Conservation (phyloP, 30 jellyfish, hydroid and myxozoan species). For the Hydra vulgaris region DNA sequence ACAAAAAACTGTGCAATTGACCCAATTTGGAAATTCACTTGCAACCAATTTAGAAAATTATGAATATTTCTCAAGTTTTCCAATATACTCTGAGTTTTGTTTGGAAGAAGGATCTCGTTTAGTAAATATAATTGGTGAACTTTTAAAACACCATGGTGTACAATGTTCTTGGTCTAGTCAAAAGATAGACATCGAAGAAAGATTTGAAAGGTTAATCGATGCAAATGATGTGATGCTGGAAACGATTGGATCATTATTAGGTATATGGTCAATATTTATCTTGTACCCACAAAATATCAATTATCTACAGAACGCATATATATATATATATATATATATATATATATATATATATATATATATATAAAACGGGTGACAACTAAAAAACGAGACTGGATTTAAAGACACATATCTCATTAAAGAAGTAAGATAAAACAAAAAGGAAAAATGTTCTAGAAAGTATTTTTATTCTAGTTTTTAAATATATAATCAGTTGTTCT, state of each 20-base stretch:
- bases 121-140: constrained; percentile 55
- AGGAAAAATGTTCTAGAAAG: too few relatives aligned
- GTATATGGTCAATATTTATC: too few relatives aligned
- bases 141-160: constrained; percentile 58
- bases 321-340: too few relatives aligned
- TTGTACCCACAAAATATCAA: not conserved
- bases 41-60: constrained; percentile 56
- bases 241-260: constrained; percentile 41
- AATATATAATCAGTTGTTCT: too few relatives aligned
- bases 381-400: too few relatives aligned
- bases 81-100: constrained; percentile 56
- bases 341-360: too few relatives aligned
- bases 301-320: not conserved
- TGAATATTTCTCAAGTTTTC: constrained; percentile 77
- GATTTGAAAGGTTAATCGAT: constrained; percentile 68
- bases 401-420: too few relatives aligned
- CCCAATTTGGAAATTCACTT: constrained; percentile 60
- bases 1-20: constrained; percentile 41
- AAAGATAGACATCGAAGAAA: constrained; percentile 17
- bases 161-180: constrained; percentile 62
- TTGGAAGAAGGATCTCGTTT: constrained; percentile 39
- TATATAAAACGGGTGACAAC: too few relatives aligned
- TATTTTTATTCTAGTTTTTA: too few relatives aligned
- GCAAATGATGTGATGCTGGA: constrained; percentile 82
- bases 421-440: too few relatives aligned